phyloP scores from a whole-genome alignment of 92 coral and sea anemone genomes.

The Paramuricea clavata region DNA sequence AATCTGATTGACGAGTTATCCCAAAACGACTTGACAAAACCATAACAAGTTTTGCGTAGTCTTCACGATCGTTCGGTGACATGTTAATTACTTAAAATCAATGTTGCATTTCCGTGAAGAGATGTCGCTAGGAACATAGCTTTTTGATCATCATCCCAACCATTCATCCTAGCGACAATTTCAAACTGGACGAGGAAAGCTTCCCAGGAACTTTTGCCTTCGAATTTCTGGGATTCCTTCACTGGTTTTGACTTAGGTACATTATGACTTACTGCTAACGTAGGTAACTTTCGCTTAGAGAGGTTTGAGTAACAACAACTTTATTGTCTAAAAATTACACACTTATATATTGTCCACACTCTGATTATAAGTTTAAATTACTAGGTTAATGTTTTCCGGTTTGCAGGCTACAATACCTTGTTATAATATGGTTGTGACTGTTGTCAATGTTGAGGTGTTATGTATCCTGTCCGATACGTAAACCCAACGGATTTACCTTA shows the following conservation, averaged over 20 bases:
- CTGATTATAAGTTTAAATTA: too few relatives aligned
- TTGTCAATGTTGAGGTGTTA: too few relatives aligned
- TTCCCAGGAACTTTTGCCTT: conserved; percentile 11
- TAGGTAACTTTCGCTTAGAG: not conserved
- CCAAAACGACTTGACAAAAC: conserved; percentile 18
- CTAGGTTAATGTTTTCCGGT: too few relatives aligned
- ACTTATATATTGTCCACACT: too few relatives aligned
- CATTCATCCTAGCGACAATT: not conserved
- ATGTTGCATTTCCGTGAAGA: not conserved
- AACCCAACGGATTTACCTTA: too few relatives aligned
- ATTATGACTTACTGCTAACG: not conserved
- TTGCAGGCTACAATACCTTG: too few relatives aligned
- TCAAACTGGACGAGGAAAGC: conserved; percentile 25
- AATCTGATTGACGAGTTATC: not conserved
- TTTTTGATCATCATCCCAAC: conserved; percentile 15
- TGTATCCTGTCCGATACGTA: too few relatives aligned
- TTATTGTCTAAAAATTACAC: too few relatives aligned
- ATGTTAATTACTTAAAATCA: not conserved
- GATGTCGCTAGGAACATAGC: not conserved
- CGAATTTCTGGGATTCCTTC: not conserved
- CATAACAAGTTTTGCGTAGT: not conserved
- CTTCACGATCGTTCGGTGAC: not conserved
- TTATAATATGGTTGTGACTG: too few relatives aligned
- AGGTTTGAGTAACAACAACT: too few relatives aligned
- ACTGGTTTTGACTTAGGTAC: not conserved